Percentiles rank a stretch among this genome's conserved stretches.
phyloP scores from a whole-genome alignment of 2,888 invertebrate genomes.

The Leptothorax acervorum region DNA sequence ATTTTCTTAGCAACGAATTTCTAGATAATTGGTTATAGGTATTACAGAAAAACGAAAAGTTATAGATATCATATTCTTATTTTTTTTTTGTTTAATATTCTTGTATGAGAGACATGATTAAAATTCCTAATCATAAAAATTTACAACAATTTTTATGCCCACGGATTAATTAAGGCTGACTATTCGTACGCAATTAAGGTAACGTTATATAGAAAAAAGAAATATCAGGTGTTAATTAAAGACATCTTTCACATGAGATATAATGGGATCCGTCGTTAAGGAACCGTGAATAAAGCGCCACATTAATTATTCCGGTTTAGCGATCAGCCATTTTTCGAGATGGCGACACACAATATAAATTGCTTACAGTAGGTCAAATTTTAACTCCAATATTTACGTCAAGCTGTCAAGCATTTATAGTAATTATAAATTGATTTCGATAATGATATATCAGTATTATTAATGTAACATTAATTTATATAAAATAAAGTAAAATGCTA shows the following conservation, averaged over 20 bases:
- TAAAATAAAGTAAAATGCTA: background rate
- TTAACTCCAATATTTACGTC: conserved; percentile 14
- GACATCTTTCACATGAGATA: conserved; percentile 65
- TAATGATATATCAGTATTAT: background rate
- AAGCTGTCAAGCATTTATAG: background rate
- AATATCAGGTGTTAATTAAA: conserved; percentile 73
- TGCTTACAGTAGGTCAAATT: background rate
- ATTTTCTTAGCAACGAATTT: background rate
- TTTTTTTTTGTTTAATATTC: background rate
- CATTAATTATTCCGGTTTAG: conserved; percentile 56
- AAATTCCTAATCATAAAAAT: conserved; percentile 1
- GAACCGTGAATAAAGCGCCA: conserved; percentile 16
- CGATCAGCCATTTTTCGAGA: background rate
- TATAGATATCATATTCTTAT: background rate
- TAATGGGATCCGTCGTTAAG: conserved; percentile 69
- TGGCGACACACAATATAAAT: conserved; percentile 8
- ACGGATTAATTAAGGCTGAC: conserved; percentile 25
- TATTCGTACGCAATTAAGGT: conserved; percentile 65
- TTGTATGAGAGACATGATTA: background rate
- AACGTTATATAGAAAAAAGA: conserved; percentile 58
- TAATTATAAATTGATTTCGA: background rate
- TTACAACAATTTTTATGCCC: background rate
- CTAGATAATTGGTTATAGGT: background rate
- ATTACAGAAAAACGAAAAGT: background rate
- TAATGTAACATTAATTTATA: background rate